A percentile compares a stretch with the other conserved stretches of the same genome.
These are phyloP conservation scores for Labeo calbasu DNA, from an alignment of 2,797 vertebrate genomes.

Conservation along the genomic window DNA sequence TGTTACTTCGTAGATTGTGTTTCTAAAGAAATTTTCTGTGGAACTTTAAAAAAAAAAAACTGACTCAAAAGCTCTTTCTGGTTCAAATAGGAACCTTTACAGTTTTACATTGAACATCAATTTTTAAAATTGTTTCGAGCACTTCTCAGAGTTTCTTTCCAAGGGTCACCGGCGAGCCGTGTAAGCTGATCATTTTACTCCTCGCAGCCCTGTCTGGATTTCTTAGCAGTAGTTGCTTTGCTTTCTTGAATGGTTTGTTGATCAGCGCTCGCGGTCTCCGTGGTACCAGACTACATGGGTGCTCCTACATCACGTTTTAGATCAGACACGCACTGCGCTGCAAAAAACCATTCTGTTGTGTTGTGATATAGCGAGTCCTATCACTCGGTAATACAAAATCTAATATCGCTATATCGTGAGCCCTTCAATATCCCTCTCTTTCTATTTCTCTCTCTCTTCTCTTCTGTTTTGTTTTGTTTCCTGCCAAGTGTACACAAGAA, in stretches of 20 bases:
- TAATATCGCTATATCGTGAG: constrained; percentile 18
- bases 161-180: neutral
- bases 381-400: constrained; percentile 25
- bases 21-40: neutral
- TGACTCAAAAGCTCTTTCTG: neutral
- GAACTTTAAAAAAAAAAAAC: neutral
- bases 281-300: neutral
- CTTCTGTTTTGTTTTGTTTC: constrained; percentile 28
- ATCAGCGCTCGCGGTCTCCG: neutral
- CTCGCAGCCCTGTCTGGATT: neutral
- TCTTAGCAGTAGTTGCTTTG: neutral
- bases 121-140: neutral
- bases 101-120: neutral
- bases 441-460: constrained; percentile 2
- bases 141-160: neutral
- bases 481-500: constrained; percentile 29
- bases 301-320: constrained; percentile 5
- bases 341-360: constrained; percentile 25
- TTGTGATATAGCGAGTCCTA: constrained; percentile 16
- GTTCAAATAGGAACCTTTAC: neutral
- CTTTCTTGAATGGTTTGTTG: constrained; percentile 4
- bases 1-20: neutral
- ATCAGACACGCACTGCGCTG: constrained; percentile 7
- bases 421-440: constrained; percentile 32
- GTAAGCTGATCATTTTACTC: neutral